These are phyloP conservation scores for Helicorthomorpha holstii DNA, from an alignment of 1,140 invertebrate species.

Conservation along the genomic window DNA sequence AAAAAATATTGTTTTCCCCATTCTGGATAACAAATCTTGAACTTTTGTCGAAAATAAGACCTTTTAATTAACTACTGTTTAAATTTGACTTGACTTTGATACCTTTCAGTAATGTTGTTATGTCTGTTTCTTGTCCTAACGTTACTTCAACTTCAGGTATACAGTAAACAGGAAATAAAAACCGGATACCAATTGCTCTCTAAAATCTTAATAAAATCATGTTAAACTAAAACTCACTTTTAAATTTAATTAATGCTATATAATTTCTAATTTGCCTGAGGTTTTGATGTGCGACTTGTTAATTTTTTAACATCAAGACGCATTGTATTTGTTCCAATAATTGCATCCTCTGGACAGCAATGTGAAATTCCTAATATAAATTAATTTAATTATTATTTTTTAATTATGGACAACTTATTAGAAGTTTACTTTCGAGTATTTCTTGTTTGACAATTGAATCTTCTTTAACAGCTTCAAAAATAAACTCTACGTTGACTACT, in stretches of 20 bases:
- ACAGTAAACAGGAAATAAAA: slow-evolving; percentile 31
- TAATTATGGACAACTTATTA: neutral
- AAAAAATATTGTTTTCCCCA: slow-evolving; percentile 34
- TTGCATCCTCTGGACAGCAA: slow-evolving; percentile 21
- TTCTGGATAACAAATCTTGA: slow-evolving; percentile 12
- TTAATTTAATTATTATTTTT: no score
- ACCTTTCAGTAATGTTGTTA: slow-evolving; percentile 26
- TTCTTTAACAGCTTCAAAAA: slow-evolving; percentile 30
- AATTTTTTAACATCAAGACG: slow-evolving; percentile 25
- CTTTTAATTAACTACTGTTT: neutral
- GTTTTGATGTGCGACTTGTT: no score
- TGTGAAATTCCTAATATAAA: slow-evolving; percentile 22
- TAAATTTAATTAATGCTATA: slow-evolving; percentile 1
- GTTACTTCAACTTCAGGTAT: slow-evolving; percentile 33
- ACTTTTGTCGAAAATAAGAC: neutral
- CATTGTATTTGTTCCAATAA: slow-evolving; percentile 27
- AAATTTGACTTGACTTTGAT: neutral
- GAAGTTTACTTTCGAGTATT: slow-evolving; percentile 26
- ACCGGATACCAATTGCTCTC: slow-evolving; percentile 28
- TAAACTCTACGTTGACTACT: slow-evolving; percentile 28
- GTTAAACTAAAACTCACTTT: no score
- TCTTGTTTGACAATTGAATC: slow-evolving; percentile 28
- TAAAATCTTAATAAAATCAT: slow-evolving; percentile 14
- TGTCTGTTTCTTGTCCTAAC: slow-evolving; percentile 22
- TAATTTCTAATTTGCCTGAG: neutral